Evolutionary conservation across 2,888 invertebrate species (phyloP), one percentile per base, ranked within the genome.

Genomic region (Brenthis hecate): DNA sequence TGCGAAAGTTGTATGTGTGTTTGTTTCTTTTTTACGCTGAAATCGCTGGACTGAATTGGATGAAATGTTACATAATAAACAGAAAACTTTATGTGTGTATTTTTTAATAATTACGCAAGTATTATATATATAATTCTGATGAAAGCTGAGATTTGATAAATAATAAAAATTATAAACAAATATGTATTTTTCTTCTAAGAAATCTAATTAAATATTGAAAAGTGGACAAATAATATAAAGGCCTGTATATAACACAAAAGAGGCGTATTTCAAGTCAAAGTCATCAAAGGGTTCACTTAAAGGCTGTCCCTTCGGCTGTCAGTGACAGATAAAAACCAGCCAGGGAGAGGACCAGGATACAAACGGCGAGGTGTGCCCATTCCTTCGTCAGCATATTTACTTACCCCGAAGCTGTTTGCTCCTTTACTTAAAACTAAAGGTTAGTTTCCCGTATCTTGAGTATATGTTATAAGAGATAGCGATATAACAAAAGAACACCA

Each of bases 301-400:
- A 80, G 80, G 81, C 75, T 77, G 80, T 81, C 84, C 86, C 84
- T 81, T 82, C 78, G 81, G 77, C 85, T 91, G 91, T 76, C 78
- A 77, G 82, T 88, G 89, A 89, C 89, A 90, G 91, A 90, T 90
- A 89, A 90, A 91, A 91, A 89, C 85, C 79, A 19, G 19, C 19
- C 19, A 19, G 1, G 19, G 81, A 81, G 79, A 77, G 81, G 79
- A 83, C 81, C 84, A 81, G 81, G 78, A 74, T 78, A 81, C 77
- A 78, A 77, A 75, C 79, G 78, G 80, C 77, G 81, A 86, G 87
- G 86, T 86, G 83, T 84, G 84, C 86, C 85, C 83, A 81, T 81
- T 84, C 82, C 89, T 85, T 85, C 87, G 89, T 92, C 92, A 92
- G 91, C 91, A 85, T 91, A 90, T 92, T 91, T 91, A 82, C 91